A percentile compares a stretch with the other conserved stretches of the same genome.
phyloP scores from a whole-genome alignment of 2,797 vertebrate species.

The Epinephelus awoara region DNA sequence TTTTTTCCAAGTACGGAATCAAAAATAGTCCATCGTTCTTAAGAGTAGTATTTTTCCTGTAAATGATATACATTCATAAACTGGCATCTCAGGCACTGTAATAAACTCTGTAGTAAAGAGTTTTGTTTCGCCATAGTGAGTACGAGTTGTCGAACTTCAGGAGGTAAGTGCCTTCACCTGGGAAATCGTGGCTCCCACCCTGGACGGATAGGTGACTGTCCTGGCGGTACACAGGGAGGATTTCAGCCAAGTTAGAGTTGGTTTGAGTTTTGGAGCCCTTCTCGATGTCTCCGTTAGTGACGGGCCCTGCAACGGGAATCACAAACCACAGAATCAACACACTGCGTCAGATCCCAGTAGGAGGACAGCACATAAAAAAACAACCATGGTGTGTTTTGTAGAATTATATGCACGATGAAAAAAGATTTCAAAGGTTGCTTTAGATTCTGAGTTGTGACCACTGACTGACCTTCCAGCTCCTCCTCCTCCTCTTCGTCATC shows the following conservation, averaged over 20 bases:
- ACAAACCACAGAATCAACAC: constrained; percentile 53
- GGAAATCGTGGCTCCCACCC: constrained; percentile 95
- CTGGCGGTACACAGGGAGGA: constrained; percentile 94
- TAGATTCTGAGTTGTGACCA: background rate
- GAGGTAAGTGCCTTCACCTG: constrained; percentile 96
- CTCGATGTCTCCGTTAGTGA: constrained; percentile 93
- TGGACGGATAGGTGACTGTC: constrained; percentile 95
- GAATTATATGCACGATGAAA: background rate
- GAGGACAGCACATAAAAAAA: background rate
- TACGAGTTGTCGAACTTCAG: constrained; percentile 99
- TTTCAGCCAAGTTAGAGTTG: constrained; percentile 92
- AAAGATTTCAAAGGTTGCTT: background rate
- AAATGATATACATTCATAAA: constrained; percentile 76
- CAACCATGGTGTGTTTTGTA: background rate
- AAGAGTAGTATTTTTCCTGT: constrained; percentile 60
- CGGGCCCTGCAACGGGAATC: constrained; percentile 84
- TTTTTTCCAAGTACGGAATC: constrained; percentile 61
- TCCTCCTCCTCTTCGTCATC: constrained; percentile 98
- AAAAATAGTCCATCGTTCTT: constrained; percentile 82
- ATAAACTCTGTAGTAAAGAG: constrained; percentile 97
- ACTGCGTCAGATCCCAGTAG: background rate
- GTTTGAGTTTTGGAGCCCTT: constrained; percentile 90
- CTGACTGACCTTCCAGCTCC: constrained; percentile 91
- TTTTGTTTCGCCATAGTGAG: constrained; percentile 98
- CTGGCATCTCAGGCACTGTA: constrained; percentile 91